A percentile compares a stretch with the other conserved stretches of the same genome.
phyloP scores from a whole-genome alignment of 2,888 invertebrate genomes.

The Vanessa cardui region DNA sequence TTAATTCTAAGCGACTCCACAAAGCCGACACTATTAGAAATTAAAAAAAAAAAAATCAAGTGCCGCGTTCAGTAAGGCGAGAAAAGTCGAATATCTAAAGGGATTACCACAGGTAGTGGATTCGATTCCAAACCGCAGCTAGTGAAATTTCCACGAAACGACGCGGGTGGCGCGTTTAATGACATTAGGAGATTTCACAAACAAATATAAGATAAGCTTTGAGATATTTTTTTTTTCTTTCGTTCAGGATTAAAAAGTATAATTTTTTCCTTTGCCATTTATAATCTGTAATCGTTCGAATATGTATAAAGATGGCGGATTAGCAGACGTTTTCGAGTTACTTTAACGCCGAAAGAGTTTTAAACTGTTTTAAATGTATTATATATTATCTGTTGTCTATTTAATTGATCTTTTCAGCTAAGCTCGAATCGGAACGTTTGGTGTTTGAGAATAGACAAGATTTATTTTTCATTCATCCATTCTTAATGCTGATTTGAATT shows the following conservation, averaged over 20 bases:
- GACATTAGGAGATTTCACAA: slow-evolving; percentile 55
- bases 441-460: background rate
- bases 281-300: slow-evolving; percentile 33
- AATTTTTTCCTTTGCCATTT: slow-evolving; percentile 20
- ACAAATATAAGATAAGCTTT: slow-evolving; percentile 49
- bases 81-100: slow-evolving; percentile 58
- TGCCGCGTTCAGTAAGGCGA: slow-evolving; percentile 50
- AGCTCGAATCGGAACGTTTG: slow-evolving; percentile 9
- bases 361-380: slow-evolving; percentile 28
- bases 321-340: slow-evolving; percentile 19
- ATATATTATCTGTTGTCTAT: slow-evolving; percentile 29
- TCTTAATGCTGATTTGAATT: background rate
- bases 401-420: slow-evolving; percentile 25
- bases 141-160: slow-evolving; percentile 59
- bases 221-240: slow-evolving; percentile 15
- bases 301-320: slow-evolving; percentile 27
- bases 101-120: slow-evolving; percentile 68
- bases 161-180: slow-evolving; percentile 63
- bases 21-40: background rate
- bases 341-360: slow-evolving; percentile 31
- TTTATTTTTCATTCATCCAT: background rate
- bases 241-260: slow-evolving; percentile 15
- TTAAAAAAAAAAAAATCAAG: slow-evolving; percentile 35
- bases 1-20: background rate
- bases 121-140: slow-evolving; percentile 51